These are phyloP conservation scores for Trichonephila clavata DNA, from an alignment of 1,140 invertebrate genomes.

Conservation along the genomic window DNA sequence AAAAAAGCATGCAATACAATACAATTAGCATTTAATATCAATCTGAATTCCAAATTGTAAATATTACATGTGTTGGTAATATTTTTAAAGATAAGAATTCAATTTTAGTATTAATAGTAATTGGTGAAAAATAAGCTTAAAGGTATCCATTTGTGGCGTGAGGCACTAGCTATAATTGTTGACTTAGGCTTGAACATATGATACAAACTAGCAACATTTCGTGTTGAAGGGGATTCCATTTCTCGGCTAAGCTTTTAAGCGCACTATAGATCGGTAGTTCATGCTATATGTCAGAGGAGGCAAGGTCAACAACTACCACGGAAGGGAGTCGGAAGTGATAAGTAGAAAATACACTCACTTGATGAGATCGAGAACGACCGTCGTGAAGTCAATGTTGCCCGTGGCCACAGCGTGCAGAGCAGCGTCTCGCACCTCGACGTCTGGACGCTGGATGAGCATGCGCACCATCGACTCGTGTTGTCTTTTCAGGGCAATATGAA, in stretches of 20 bases:
- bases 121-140: too few species aligned
- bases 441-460: neutral
- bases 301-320: too few species aligned
- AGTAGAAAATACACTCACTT: neutral
- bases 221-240: neutral
- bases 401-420: slow-evolving; percentile 37
- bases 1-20: too few species aligned
- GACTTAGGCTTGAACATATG: neutral
- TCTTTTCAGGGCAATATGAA: slow-evolving; percentile 55
- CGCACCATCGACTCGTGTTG: slow-evolving; percentile 13
- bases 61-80: too few species aligned
- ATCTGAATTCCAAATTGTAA: too few species aligned
- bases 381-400: slow-evolving; percentile 37
- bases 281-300: too few species aligned
- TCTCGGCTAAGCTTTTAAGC: neutral
- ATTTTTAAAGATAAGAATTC: too few species aligned
- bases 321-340: neutral
- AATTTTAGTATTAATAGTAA: too few species aligned
- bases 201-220: neutral
- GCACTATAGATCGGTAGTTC: neutral
- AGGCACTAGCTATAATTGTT: too few species aligned
- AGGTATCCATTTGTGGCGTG: too few species aligned
- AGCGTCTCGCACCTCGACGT: slow-evolving; percentile 26
- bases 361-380: slow-evolving; percentile 18
- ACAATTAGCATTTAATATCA: too few species aligned